A percentile compares a stretch with the other conserved stretches of the same genome.
Evolutionary conservation across 2,888 invertebrate species (phyloP).

Genomic region (Ichneumoninae sp.): DNA sequence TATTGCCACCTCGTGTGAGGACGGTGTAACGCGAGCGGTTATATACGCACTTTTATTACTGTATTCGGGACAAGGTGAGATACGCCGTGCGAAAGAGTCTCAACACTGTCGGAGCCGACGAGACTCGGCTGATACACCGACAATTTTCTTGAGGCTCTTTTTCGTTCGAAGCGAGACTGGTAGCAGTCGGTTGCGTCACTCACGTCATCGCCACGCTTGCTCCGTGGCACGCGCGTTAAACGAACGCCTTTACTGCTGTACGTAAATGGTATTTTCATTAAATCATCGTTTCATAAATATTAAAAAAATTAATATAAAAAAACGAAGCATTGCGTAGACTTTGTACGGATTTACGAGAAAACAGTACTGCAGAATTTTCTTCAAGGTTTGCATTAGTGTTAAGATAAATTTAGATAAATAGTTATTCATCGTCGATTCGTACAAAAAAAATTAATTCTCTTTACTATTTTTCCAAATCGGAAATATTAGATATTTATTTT

Average conservation of each 20-base stretch:
- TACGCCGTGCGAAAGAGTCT: slow-evolving; percentile 44
- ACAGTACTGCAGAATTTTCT: background rate
- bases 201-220: slow-evolving; percentile 27
- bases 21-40: background rate
- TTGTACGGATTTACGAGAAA: background rate
- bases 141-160: slow-evolving; percentile 39
- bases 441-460: no score
- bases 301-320: no score
- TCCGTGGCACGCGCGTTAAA: slow-evolving; percentile 7
- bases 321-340: no score
- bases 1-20: no score
- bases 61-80: slow-evolving; percentile 66
- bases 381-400: no score
- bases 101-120: slow-evolving; percentile 26
- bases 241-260: background rate
- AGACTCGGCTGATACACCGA: slow-evolving; percentile 27
- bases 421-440: no score
- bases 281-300: no score
- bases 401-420: no score
- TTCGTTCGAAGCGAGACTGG: slow-evolving; percentile 21
- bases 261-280: slow-evolving; percentile 15
- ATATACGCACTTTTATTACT: slow-evolving; percentile 46
- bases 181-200: slow-evolving; percentile 46
- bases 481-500: no score
- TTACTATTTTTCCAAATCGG: no score